A percentile compares a stretch with the other conserved stretches of the same genome.
phyloP scores from a whole-genome alignment of 2,113 vertebrate genomes.

The Cinclus mexicanus region DNA sequence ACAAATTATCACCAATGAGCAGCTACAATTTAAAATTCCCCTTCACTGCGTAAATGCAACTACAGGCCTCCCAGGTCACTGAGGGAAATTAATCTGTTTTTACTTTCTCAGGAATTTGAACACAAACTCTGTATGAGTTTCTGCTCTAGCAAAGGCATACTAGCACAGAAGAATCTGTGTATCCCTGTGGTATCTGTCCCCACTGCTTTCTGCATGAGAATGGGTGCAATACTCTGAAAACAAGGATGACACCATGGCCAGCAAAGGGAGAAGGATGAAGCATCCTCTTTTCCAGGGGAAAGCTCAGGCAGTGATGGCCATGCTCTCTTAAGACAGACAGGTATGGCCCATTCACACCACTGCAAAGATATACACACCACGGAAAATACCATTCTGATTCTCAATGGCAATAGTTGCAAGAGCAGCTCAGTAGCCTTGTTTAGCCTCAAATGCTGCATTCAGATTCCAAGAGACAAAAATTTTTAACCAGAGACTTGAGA shows the following conservation, averaged over 20 bases:
- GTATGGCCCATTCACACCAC: accelerated
- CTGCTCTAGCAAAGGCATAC: background rate
- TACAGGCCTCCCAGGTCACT: background rate
- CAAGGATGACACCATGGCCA: background rate
- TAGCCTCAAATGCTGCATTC: background rate
- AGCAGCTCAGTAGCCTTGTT: background rate
- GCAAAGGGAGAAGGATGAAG: background rate
- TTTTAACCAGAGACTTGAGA: background rate
- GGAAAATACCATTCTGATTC: background rate
- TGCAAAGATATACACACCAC: background rate
- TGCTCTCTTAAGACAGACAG: background rate
- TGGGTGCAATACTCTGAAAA: background rate
- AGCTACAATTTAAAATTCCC: background rate
- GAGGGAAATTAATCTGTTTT: background rate
- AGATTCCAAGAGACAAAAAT: background rate
- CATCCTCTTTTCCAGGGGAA: background rate
- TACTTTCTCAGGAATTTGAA: background rate
- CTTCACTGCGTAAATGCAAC: background rate
- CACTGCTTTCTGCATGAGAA: accelerated
- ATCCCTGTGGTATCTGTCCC: background rate
- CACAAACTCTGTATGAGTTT: background rate
- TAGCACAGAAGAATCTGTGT: accelerated
- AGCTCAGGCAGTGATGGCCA: accelerated
- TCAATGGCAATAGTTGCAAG: background rate
- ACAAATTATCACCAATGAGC: background rate